Base-by-base conservation (phyloP, 2,113 vertebrate genomes). In the Solea solea region DNA sequence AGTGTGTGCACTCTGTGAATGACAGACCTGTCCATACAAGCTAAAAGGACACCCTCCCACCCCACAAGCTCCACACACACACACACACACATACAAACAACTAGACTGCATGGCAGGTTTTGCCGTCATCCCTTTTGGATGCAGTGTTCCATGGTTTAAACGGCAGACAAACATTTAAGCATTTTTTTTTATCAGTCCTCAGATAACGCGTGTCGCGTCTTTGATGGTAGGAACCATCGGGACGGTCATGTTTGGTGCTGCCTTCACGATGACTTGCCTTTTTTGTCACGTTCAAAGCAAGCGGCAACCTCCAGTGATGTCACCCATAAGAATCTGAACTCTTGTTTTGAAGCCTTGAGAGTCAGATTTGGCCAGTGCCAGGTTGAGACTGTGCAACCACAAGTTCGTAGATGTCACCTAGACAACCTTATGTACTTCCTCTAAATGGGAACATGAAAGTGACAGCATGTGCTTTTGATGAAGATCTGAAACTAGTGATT, bases 1-100 rank as follows among this genome's bases (percentile, higher is more conserved):
- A 85, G 86, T 91, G 81, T 92, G 89, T 91, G 68, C 28, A 11
- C 64, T 64, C 70, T 51, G 60, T 91, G 81, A 91, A 90, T 82
- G 81, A 90, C 85, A 88, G 81, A 89, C 83, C 86, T 91, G 90
- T 92, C 86, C 76, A 70, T 75, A 86, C 88, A 85, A 68, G 86
- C 84, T 65, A 53, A 56, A 49, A 74, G 58, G 41, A 57, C 60
- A 21, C 71, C 53, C 58, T 16, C 66, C 48, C 49, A 69, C 21
- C 42, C 34, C 49, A 40, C 3, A 14, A 6, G 16, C 9, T 16
- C 16, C 69, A 45, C 46, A 57, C 59, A 54, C 66, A 71, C 60
- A 51, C 27, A 72, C 65, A 39, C 61, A 67, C 69, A 69, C 74
- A 65, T 2, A 64, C 78, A 83, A 78, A 84, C 65, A 83, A 74